These are phyloP conservation scores for Streptopelia turtur DNA, from an alignment of 2,797 vertebrate species.

Conservation along the genomic window DNA sequence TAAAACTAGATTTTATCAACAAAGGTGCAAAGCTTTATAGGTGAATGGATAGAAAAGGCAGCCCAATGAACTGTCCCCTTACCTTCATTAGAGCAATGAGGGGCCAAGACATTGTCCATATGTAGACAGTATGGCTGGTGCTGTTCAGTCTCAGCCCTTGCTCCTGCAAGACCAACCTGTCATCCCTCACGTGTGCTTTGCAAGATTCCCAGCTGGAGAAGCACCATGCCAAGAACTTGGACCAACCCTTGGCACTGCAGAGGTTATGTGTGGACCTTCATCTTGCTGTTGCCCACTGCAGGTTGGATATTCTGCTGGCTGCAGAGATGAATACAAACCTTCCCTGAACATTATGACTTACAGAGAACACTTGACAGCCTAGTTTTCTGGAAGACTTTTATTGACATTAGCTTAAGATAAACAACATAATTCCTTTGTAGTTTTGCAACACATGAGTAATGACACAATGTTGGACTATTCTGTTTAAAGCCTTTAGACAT, in stretches of 20 bases:
- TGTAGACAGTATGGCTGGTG: neutral
- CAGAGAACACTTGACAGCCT: neutral
- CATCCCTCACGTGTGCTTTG: rapidly evolving
- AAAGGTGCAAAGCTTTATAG: neutral
- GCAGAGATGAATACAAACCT: neutral
- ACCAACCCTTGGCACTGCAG: neutral
- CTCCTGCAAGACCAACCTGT: neutral
- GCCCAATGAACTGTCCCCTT: neutral
- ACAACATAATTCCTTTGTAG: neutral
- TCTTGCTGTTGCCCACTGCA: neutral
- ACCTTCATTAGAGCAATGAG: neutral
- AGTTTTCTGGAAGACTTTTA: constrained; percentile 10
- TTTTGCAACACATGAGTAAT: constrained; percentile 20
- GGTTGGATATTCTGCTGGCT: neutral
- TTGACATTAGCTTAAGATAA: neutral
- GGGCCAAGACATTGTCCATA: neutral
- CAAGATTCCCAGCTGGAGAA: neutral
- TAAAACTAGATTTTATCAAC: neutral
- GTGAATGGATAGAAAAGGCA: neutral
- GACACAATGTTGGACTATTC: neutral
- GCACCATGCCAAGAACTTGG: rapidly evolving
- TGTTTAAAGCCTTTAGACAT: neutral
- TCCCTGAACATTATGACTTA: rapidly evolving
- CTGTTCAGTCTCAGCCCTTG: neutral
- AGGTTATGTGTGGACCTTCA: neutral